These are phyloP conservation scores for Kryptopterus vitreolus DNA, from an alignment of 2,797 vertebrate genomes.

Conservation along the genomic window DNA sequence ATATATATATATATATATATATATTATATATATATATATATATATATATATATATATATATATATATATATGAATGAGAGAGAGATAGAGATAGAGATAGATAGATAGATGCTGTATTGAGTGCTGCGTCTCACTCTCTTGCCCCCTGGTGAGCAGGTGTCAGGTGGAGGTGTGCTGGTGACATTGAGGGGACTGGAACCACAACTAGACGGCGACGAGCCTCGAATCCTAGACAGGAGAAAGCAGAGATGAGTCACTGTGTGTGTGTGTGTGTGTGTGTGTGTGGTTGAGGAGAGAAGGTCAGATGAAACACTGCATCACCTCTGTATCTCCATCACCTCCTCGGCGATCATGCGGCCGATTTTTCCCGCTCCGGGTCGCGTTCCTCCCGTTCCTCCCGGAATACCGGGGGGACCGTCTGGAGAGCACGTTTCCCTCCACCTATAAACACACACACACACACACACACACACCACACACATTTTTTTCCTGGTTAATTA, in stretches of 20 bases:
- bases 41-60: too few relatives aligned
- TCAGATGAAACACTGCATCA: slow-evolving; percentile 60
- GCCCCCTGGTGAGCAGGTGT: slow-evolving; percentile 89
- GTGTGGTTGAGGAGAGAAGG: neutral
- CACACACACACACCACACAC: too few relatives aligned
- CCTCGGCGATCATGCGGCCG: slow-evolving; percentile 98
- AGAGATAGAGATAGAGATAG: neutral
- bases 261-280: too few relatives aligned
- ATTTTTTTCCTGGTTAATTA: too few relatives aligned
- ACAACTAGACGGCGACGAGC: slow-evolving; percentile 96
- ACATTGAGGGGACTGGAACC: slow-evolving; percentile 95
- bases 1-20: too few relatives aligned
- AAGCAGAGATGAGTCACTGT: neutral
- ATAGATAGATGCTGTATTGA: neutral
- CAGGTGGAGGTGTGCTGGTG: slow-evolving; percentile 93
- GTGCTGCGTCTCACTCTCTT: slow-evolving; percentile 94
- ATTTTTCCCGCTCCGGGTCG: slow-evolving; percentile 96
- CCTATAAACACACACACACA: slow-evolving; percentile 68
- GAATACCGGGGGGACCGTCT: slow-evolving; percentile 93
- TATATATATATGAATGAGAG: too few relatives aligned
- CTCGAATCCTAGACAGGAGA: slow-evolving; percentile 81
- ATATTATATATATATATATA: too few relatives aligned
- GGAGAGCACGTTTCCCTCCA: slow-evolving; percentile 84
- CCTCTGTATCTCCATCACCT: slow-evolving; percentile 99
- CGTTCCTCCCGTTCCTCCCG: slow-evolving; percentile 95